Evolutionary conservation across 1,140 invertebrate genomes (phyloP), one percentile per base, ranked within the genome.

Genomic region (Sminthurinus signatus): DNA sequence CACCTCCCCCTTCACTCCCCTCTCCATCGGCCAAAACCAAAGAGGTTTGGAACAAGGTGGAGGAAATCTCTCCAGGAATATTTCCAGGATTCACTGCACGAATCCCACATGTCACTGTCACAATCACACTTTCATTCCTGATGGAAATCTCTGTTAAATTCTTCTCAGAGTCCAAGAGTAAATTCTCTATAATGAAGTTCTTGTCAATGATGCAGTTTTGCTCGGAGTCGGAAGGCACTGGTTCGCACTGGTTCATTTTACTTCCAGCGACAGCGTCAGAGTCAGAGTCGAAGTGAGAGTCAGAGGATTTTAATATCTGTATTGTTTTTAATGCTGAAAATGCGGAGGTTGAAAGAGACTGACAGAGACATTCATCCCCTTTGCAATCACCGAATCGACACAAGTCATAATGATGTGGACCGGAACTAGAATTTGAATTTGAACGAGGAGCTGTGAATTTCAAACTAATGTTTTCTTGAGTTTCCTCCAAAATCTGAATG

Each of bases 301-400:
- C 32, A 36, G 32, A 36, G 32, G 32, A 36, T 36, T 36, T 36
- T 36, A 5, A 36, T 36, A 8, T n/a, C n/a, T n/a, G n/a, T n/a
- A n/a, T n/a, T n/a, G n/a, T n/a, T n/a, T n/a, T n/a, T n/a, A n/a
- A n/a, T n/a, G n/a, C n/a, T n/a, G n/a, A n/a, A n/a, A n/a, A n/a
- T n/a, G n/a, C 31, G 0, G 14, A 4, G 39, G 21, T 51, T 19
- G 57, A 36, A 32, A 62, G 50, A 1, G 8, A 17, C 17, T 23
- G 3, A 32, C 56, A 65, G 17, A 52, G 12, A 32, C 32, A 51
- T 29, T 51, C 46, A 51, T 65, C 44, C 19, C 8, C n/a, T n/a
- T n/a, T n/a, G n/a, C n/a, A n/a, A n/a, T n/a, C n/a, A n/a, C n/a
- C 43, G 17, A 52, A 23, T 51, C 62, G 64, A 39, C 63, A 69